Percentiles rank a stretch among this genome's conserved stretches.
phyloP scores from a whole-genome alignment of 1,140 invertebrate species.

The Drosophila carrolli region DNA sequence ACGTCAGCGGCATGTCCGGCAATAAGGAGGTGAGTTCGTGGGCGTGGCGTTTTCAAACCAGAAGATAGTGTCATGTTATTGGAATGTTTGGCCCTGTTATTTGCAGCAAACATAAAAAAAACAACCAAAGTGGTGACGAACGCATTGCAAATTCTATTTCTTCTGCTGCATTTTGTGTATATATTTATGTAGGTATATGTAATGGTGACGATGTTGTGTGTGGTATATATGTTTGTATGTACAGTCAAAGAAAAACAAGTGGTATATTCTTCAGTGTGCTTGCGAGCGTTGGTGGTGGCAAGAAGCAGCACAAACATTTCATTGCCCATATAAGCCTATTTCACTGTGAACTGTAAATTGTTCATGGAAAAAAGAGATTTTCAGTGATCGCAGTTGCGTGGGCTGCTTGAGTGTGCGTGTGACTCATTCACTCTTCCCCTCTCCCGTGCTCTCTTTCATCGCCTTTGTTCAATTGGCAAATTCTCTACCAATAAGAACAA shows the following conservation, averaged over 20 bases:
- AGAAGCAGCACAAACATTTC: slow-evolving; percentile 77
- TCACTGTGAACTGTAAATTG: slow-evolving; percentile 51
- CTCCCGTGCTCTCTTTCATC: slow-evolving; percentile 9
- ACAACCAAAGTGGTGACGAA: slow-evolving; percentile 32
- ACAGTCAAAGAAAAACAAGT: slow-evolving; percentile 78
- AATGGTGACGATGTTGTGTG: slow-evolving; percentile 44
- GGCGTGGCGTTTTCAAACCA: slow-evolving; percentile 28
- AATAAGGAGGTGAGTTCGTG: slow-evolving; percentile 92
- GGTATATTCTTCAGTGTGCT: slow-evolving; percentile 65
- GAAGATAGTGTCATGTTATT: slow-evolving; percentile 66
- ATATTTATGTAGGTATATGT: slow-evolving; percentile 20
- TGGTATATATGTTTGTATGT: slow-evolving; percentile 53
- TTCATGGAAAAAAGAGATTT: slow-evolving; percentile 52
- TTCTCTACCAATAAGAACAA: slow-evolving; percentile 56
- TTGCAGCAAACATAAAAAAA: slow-evolving; percentile 40
- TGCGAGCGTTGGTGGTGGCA: slow-evolving; percentile 67
- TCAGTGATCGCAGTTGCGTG: slow-evolving; percentile 68
- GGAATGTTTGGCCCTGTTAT: slow-evolving; percentile 67
- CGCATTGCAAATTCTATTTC: slow-evolving; percentile 63
- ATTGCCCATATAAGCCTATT: slow-evolving; percentile 76
- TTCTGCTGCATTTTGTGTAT: slow-evolving; percentile 27
- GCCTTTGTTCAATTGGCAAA: slow-evolving; percentile 61
- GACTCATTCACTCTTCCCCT: slow-evolving; percentile 53
- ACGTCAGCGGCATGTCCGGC: slow-evolving; percentile 94
- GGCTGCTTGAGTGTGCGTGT: slow-evolving; percentile 36